Evolutionary conservation across 2,888 invertebrate species (phyloP), one percentile per base, ranked within the genome.

Genomic region (Drosophila recens): DNA sequence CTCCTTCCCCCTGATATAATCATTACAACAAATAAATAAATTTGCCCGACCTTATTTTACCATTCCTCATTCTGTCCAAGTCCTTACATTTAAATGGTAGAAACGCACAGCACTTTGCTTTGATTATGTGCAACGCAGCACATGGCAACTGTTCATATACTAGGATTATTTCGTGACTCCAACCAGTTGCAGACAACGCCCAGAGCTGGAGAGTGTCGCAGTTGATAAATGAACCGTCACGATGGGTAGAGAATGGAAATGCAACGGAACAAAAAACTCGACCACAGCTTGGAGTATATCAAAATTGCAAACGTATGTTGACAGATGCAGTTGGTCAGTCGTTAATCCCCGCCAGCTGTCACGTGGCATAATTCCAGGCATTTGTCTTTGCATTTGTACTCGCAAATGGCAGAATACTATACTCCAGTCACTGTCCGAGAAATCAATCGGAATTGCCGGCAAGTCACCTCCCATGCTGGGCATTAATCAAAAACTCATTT

Each of bases 401-500:
- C 38, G 15, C 40, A 15, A 52, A 33, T 48, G 54, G 36, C 27
- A 5, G 6, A 27, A 27, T 33, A 33, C 56, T 61, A 40, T 10
- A 57, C 61, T 43, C 13, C 46, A 56, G 33, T 27, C 51, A 61
- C 45, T 68, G 64, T 56, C 61, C 58, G 40, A 59, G 75, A 85
- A 82, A 82, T 82, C 82, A 82, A 87, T 82, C 68, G 82, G 34
- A 49, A 23, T 48, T 51, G 40, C 58, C 67, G 40, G 13, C 67
- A 23, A 56, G 33, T n/a, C 40, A 33, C 33, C 46, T 11, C 23
- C 23, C 57, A 59, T 59, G 62, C 54, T 52, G 72, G 71, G 73
- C 87, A 82, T 90, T 88, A 89, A 88, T 88, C 90, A 88, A 89
- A 90, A 89, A 78, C 80, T 73, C 89, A 89, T 89, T 88, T 88